Conservation (phyloP, 2,797 vertebrate genomes). For the Lycodopsis pacificus region DNA sequence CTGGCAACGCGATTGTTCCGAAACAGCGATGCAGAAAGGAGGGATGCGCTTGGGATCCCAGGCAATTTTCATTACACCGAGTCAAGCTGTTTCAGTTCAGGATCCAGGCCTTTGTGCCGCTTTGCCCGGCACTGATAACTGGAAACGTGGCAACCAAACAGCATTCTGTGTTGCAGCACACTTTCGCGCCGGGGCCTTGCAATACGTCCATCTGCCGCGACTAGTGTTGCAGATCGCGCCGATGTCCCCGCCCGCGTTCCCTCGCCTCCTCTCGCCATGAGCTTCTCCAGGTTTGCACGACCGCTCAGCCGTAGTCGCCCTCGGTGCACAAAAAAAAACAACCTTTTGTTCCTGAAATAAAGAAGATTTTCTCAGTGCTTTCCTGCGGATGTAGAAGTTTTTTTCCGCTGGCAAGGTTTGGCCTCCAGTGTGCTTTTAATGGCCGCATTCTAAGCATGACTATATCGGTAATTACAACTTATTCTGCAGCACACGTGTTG, state of each 20-base stretch:
- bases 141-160: constrained; percentile 64
- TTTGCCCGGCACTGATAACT: constrained; percentile 56
- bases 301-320: constrained; percentile 44
- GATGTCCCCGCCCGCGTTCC: constrained; percentile 55
- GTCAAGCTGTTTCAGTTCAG: constrained; percentile 74
- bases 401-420: constrained; percentile 11
- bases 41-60: constrained; percentile 55
- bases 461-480: constrained; percentile 21
- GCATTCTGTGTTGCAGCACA: constrained; percentile 62
- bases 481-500: neutral
- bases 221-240: constrained; percentile 67
- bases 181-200: constrained; percentile 57
- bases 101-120: constrained; percentile 69
- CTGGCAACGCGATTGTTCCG: constrained; percentile 66
- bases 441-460: neutral
- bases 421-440: constrained; percentile 1
- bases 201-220: constrained; percentile 74
- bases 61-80: constrained; percentile 70
- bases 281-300: constrained; percentile 52
- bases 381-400: constrained; percentile 4
- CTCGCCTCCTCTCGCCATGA: constrained; percentile 55
- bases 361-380: neutral
- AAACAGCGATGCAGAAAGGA: constrained; percentile 64
- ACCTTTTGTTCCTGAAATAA: constrained; percentile 28
- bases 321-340: constrained; percentile 18